Percentiles rank a stretch among this genome's conserved stretches.
Conservation (phyloP, 2,797 vertebrate species). For the Prunella strophiata region DNA sequence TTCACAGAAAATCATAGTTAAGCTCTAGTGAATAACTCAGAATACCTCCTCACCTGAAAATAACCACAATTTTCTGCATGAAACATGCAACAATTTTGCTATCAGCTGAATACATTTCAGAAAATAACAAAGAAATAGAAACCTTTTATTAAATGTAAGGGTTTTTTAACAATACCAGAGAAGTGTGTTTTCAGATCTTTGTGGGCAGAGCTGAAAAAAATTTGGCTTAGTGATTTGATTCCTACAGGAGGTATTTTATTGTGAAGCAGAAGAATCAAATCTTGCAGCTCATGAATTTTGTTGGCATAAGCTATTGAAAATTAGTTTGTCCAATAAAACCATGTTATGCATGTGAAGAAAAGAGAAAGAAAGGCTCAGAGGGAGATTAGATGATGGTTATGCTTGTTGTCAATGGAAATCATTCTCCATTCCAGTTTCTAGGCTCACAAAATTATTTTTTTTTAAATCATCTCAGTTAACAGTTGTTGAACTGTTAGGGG, state of each 20-base stretch:
- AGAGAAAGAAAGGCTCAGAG: neutral
- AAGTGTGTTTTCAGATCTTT: neutral
- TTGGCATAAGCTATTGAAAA: constrained; percentile 11
- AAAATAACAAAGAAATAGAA: neutral
- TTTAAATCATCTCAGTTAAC: neutral
- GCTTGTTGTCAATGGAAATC: neutral
- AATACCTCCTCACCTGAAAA: constrained; percentile 56
- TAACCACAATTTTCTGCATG: neutral
- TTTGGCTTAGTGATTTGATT: neutral
- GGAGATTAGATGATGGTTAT: neutral
- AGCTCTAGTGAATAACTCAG: constrained; percentile 67
- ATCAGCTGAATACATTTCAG: neutral
- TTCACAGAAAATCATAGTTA: constrained; percentile 63
- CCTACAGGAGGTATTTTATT: neutral
- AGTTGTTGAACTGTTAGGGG: neutral
- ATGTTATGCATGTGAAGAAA: neutral
- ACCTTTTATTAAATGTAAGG: neutral
- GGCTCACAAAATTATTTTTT: neutral
- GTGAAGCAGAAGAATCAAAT: constrained; percentile 31
- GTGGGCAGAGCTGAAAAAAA: neutral
- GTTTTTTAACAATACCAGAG: neutral
- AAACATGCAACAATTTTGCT: neutral
- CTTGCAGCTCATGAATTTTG: neutral
- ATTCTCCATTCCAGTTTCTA: neutral
- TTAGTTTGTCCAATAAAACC: neutral